A percentile compares a stretch with the other conserved stretches of the same genome.
These are phyloP conservation scores for Tachina lurida DNA, from an alignment of 2,888 invertebrate species.

Conservation along the genomic window DNA sequence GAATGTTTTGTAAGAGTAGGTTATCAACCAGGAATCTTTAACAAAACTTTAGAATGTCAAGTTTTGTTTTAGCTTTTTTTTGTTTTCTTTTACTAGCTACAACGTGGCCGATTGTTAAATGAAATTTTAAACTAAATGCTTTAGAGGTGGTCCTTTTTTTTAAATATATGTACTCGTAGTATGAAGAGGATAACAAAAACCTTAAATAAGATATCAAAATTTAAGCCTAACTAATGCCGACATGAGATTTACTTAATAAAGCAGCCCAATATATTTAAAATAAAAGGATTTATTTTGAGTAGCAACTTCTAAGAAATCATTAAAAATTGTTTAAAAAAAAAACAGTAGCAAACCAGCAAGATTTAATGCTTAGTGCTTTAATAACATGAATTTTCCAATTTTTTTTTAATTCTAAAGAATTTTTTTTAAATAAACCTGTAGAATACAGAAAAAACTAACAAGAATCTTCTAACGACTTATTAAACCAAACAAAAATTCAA, in stretches of 20 bases:
- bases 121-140: conserved; percentile 51
- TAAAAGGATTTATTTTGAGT: conserved; percentile 6
- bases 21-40: conserved; percentile 65
- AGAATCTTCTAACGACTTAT: no score
- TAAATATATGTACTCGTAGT: background rate
- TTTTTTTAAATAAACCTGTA: no score
- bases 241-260: conserved; percentile 31
- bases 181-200: background rate
- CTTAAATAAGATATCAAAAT: conserved; percentile 68
- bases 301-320: conserved; percentile 9
- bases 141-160: conserved; percentile 62
- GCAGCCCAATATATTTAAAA: background rate
- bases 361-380: no score
- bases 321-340: no score
- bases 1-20: conserved; percentile 57
- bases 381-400: no score
- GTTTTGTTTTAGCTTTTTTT: conserved; percentile 24
- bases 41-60: conserved; percentile 58
- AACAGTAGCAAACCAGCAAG: no score
- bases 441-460: no score
- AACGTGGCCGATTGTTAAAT: conserved; percentile 46
- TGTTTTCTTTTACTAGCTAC: no score
- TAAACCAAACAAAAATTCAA: no score
- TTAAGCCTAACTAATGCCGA: conserved; percentile 39
- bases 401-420: background rate